A percentile compares a stretch with the other conserved stretches of the same genome.
Evolutionary conservation across 1,140 invertebrate species (phyloP).

Genomic region (Caerostris darwini): DNA sequence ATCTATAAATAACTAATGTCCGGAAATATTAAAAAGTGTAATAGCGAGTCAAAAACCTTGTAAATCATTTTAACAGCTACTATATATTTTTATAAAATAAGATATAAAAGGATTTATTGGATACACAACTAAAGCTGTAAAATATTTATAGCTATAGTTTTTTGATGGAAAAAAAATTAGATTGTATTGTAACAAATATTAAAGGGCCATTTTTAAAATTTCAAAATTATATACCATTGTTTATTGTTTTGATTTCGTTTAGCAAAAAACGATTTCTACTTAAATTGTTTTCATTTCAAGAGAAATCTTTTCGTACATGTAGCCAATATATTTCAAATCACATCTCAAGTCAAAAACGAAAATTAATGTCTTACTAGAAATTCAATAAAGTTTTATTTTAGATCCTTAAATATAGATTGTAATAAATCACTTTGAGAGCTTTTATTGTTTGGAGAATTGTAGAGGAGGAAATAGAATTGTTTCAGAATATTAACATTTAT

Average conservation of each 20-base stretch:
- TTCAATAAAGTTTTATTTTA: too few relatives aligned
- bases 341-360: too few relatives aligned
- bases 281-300: too few relatives aligned
- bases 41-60: neutral
- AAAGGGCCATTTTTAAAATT: neutral
- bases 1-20: neutral
- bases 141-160: neutral
- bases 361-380: too few relatives aligned
- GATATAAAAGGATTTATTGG: neutral
- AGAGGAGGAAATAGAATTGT: too few relatives aligned
- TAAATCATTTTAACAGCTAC: neutral
- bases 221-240: neutral
- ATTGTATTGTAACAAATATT: neutral
- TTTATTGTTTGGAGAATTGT: too few relatives aligned
- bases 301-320: too few relatives aligned
- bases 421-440: too few relatives aligned
- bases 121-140: neutral
- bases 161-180: neutral
- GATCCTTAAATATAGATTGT: too few relatives aligned
- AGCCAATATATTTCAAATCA: too few relatives aligned
- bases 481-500: too few relatives aligned
- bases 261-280: too few relatives aligned
- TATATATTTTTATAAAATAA: neutral
- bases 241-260: neutral
- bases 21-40: neutral